A percentile compares a stretch with the other conserved stretches of the same genome.
Evolutionary conservation across 2,797 vertebrate species (phyloP).

Genomic region (Pogonophryne albipinna): DNA sequence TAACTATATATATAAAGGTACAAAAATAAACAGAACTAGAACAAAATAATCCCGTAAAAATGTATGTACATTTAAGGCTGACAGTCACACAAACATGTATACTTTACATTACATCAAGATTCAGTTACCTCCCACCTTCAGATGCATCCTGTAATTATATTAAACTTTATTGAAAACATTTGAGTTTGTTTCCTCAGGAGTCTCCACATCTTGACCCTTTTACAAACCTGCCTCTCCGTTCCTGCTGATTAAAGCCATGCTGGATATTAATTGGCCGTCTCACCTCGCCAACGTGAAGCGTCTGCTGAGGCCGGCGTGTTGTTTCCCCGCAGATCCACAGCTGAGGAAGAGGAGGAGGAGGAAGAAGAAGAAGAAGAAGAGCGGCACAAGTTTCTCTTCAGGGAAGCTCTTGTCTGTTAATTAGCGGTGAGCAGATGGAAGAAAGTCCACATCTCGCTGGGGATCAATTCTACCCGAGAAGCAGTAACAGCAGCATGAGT

Average conservation of each 20-base stretch:
- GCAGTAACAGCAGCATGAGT: constrained; percentile 38
- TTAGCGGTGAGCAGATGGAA: constrained; percentile 84
- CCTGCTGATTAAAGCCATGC: constrained; percentile 52
- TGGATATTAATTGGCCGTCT: constrained; percentile 61
- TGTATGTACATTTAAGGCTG: too few species aligned
- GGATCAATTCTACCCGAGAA: constrained; percentile 77
- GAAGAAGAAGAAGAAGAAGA: constrained; percentile 51
- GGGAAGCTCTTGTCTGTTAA: constrained; percentile 82
- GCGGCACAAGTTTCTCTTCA: constrained; percentile 59
- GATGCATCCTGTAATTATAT: not conserved
- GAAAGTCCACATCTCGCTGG: constrained; percentile 73
- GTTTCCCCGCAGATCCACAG: constrained; percentile 64
- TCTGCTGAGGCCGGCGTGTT: constrained; percentile 52
- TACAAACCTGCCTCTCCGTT: constrained; percentile 1
- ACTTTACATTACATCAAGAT: too few species aligned
- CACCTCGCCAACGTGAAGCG: constrained; percentile 55
- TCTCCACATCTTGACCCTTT: not conserved
- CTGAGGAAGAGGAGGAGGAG: constrained; percentile 37
- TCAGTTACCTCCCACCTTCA: not conserved
- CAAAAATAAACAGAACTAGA: too few species aligned
- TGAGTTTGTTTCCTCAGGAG: not conserved
- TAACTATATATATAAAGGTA: too few species aligned
- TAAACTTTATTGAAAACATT: not conserved
- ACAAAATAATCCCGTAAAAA: too few species aligned
- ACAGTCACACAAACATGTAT: too few species aligned